Base-by-base conservation (phyloP, 2,113 vertebrate genomes). In the Callospermophilus lateralis region DNA sequence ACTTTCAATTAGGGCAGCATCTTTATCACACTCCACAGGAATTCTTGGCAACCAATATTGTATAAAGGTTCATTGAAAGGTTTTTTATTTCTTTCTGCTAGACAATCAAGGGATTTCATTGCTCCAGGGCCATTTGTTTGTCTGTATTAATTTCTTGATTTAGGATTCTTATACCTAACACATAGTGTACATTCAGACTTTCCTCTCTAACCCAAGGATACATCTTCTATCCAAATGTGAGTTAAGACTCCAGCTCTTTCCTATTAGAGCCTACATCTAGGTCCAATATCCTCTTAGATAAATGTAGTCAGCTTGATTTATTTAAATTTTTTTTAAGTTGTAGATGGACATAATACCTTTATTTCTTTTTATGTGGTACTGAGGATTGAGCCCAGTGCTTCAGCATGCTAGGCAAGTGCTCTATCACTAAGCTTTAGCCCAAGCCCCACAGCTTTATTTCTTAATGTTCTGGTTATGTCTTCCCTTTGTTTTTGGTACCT, bases 151-250 rank as follows among this genome's bases (percentile, higher is more conserved):
- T 58, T 84, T 94, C 22, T 76, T 93, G 48, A 26, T 15, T 83
- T 92, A 87, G 63, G 45, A 93, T 89, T 95, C 22, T 73, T 97
- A 73, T 39, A 70, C 68, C 45, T 78, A 77, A 78, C 17, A 95
- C 13, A 20, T 28, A 67, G 48, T 72, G 7, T 55, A 88, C 37
- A 93, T n/a, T 94, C 9, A 83, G 32, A 83, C 68, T 94, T 85
- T 85, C 15, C 34, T 95, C 42, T 93, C 32, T 67, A 90, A 89
- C 61, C 11, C 22, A 93, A 77, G 42, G 55, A 19, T 58, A 77
- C n/a, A 67, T 92, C 37, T 83, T 86, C 67, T 92, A 63, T 89
- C 51, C 74, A 93, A 79, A 19, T 72, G 24, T 79, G 87, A 94
- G 70, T 39, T 86, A 81, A 96, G 94, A 90, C 37, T 17, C 4